Evolutionary conservation across 2,888 invertebrate genomes (phyloP).

Genomic region (Apodemia duryi): DNA sequence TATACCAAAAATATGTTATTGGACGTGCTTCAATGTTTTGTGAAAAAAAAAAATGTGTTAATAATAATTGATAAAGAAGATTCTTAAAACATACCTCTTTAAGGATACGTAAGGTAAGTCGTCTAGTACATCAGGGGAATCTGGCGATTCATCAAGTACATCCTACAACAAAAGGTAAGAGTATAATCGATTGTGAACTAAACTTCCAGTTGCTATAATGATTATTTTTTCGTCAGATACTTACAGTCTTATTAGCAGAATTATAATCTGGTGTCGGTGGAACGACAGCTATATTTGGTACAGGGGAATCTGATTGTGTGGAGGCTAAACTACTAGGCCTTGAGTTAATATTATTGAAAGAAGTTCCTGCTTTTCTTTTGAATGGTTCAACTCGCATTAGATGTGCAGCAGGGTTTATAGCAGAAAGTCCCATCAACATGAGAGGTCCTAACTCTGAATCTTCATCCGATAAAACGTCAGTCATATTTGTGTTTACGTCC

Average conservation of each 20-base stretch:
- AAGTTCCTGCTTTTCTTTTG: conserved; percentile 48
- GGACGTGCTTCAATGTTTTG: no score
- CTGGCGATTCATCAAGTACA: conserved; percentile 82
- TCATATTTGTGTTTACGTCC: conserved; percentile 56
- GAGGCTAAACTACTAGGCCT: conserved; percentile 70
- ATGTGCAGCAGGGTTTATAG: conserved; percentile 81
- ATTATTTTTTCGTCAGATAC: conserved; percentile 33
- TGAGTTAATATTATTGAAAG: conserved; percentile 52
- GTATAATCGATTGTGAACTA: conserved; percentile 9
- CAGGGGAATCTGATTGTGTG: conserved; percentile 61
- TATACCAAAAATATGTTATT: no score
- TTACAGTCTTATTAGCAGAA: conserved; percentile 66
- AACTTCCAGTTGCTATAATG: neutral
- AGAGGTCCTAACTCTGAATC: conserved; percentile 82
- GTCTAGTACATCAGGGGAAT: conserved; percentile 84
- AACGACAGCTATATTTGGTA: conserved; percentile 86
- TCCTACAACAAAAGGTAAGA: conserved; percentile 44
- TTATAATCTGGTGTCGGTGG: conserved; percentile 86
- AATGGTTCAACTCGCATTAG: conserved; percentile 81
- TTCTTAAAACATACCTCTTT: conserved; percentile 65
- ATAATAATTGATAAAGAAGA: conserved; percentile 16
- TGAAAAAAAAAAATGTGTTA: no score
- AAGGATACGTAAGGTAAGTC: conserved; percentile 87
- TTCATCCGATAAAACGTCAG: conserved; percentile 71
- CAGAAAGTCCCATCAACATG: conserved; percentile 83